phyloP scores from a whole-genome alignment of 1,140 invertebrate species.

The Tetraneura akinire region DNA sequence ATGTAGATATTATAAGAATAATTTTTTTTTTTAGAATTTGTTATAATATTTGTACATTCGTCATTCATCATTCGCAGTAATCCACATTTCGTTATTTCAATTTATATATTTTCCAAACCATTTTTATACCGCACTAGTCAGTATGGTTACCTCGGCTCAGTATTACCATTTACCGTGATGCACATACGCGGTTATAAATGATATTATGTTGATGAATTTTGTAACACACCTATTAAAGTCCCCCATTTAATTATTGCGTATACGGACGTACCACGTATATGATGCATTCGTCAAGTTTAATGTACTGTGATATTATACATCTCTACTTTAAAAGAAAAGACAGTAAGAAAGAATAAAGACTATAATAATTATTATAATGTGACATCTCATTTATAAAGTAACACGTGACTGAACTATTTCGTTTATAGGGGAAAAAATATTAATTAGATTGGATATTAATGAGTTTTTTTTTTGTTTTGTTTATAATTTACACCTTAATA shows the following conservation, averaged over 20 bases:
- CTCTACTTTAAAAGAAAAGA: background rate
- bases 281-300: constrained; percentile 26
- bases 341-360: background rate
- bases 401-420: constrained; percentile 19
- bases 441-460: background rate
- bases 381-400: constrained; percentile 25
- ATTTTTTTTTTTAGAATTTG: too few relatives aligned
- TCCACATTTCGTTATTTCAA: background rate
- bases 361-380: constrained; percentile 17
- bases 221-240: background rate
- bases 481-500: background rate
- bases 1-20: too few relatives aligned
- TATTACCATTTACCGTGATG: background rate
- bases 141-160: too few relatives aligned
- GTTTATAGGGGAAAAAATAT: background rate
- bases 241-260: background rate
- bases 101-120: background rate
- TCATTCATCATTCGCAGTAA: too few relatives aligned
- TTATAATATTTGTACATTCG: too few relatives aligned
- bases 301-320: constrained; percentile 28
- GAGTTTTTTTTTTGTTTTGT: background rate
- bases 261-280: too few relatives aligned
- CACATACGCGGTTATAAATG: background rate
- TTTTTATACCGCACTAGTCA: too few relatives aligned
- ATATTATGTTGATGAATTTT: constrained; percentile 15